Base-by-base conservation (phyloP, 2,113 vertebrate genomes). In the Prionailurus viverrinus region DNA sequence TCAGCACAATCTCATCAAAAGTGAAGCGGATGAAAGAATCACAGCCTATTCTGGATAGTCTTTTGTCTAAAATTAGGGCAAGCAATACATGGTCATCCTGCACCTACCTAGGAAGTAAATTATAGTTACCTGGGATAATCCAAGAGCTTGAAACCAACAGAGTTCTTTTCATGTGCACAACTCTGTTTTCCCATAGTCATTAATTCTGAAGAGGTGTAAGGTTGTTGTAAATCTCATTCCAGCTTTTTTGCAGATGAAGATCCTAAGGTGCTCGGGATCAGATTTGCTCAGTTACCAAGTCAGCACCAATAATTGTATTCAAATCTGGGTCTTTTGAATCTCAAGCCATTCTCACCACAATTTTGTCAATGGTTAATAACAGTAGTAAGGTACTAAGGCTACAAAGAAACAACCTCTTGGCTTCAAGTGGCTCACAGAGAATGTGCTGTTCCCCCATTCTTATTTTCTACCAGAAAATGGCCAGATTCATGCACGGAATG, bases 1-100 rank as follows among this genome's bases (percentile, higher is more conserved):
- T 92, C 97, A 73, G 63, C 36, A 93, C 74, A 31, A 36, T 88
- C 74, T 92, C 79, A 81, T 92, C 51, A 94, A 65, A 94, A 69
- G 36, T 51, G 63, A 97, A 79, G 89, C 4, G 2, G 66, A 80
- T 55, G 61, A 89, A 82, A 94, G 85, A 89, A 80, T 65, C 63
- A n/a, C 14, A 48, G 25, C n/a, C 90, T 68, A n/a, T 79, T 85
- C 71, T 5, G 2, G 63, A 65, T 21, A n/a, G 74, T 33, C 78
- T 89, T 94, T 82, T 96, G 93, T 96, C 71, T 85, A 74, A 97
- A 94, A 87, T 51, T 18, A 79, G 94, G 82, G n/a, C 85, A 93
- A 78, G 78, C 78, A 55, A 48, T 71, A 41, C 63, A 16, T 16
- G 41, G 55, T 89, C 39, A 55, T 41, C 51, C 68, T 45, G 36